Percentiles rank a stretch among this genome's conserved stretches.
Evolutionary conservation across 2,113 vertebrate genomes (phyloP).

Genomic region (Cheilinus undulatus): DNA sequence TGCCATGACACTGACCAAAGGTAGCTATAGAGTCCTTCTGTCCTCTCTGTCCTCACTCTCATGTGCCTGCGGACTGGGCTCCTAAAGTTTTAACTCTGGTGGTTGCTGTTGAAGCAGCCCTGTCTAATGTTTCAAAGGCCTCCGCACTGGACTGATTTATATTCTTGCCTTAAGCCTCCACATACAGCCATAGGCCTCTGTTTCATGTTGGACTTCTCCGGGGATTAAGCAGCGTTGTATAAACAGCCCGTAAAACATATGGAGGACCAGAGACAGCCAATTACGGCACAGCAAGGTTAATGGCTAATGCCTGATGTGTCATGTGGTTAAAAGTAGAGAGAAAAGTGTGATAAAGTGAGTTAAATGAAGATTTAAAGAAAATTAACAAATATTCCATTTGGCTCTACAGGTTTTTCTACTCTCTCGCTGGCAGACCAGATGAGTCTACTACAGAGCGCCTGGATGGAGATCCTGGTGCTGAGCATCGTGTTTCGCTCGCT

Average conservation of each 20-base stretch:
- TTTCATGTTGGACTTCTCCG: conserved; percentile 66
- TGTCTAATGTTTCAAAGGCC: conserved; percentile 77
- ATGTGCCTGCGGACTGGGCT: conserved; percentile 17
- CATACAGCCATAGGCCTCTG: conserved; percentile 50
- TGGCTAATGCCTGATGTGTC: conserved; percentile 18
- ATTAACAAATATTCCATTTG: neutral
- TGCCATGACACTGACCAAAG: neutral
- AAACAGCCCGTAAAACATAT: conserved; percentile 63
- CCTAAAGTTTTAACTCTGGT: conserved; percentile 34
- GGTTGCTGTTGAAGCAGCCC: conserved; percentile 39
- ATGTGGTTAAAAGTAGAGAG: conserved; percentile 13
- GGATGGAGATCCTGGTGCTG: conserved; percentile 97
- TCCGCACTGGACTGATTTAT: conserved; percentile 74
- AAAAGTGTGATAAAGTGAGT: neutral
- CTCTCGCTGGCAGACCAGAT: conserved; percentile 97
- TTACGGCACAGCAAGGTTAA: conserved; percentile 51
- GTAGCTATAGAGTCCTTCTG: conserved; percentile 29
- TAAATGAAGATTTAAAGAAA: conserved; percentile 4
- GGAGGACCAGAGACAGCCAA: conserved; percentile 28
- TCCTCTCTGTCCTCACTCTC: conserved; percentile 32
- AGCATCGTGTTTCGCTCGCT: conserved; percentile 93
- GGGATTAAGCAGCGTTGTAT: conserved; percentile 53
- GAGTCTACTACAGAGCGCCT: conserved; percentile 94
- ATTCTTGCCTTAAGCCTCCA: conserved; percentile 62
- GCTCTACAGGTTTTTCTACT: conserved; percentile 87